A percentile compares a stretch with the other conserved stretches of the same genome.
Conservation (phyloP, 2,797 vertebrate genomes). For the Enteromius argenteus region DNA sequence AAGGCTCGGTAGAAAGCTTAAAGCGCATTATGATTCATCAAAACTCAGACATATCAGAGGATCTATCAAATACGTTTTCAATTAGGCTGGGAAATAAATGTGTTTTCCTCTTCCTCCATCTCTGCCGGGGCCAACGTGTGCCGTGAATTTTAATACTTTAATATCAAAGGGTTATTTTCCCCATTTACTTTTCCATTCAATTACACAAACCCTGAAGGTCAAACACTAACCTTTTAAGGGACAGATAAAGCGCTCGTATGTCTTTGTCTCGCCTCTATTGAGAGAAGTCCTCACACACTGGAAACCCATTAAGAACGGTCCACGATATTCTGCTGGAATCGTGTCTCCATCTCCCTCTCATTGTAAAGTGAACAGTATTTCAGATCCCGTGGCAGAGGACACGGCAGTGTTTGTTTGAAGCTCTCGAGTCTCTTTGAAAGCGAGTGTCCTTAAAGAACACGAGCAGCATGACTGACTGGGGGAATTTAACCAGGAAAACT, state of each 20-base stretch:
- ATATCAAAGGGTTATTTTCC: conserved; percentile 63
- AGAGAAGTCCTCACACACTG: conserved; percentile 1
- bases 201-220: conserved; percentile 71
- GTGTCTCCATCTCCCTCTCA: neutral
- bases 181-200: conserved; percentile 61
- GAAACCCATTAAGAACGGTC: neutral
- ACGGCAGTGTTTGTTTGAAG: neutral
- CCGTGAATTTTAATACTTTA: conserved; percentile 34
- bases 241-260: conserved; percentile 62
- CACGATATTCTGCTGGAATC: neutral
- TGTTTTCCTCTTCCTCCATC: conserved; percentile 57
- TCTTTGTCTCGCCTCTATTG: conserved; percentile 56
- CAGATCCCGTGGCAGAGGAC: conserved; percentile 2
- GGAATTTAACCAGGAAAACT: conserved; percentile 71
- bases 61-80: conserved; percentile 71
- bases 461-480: neutral
- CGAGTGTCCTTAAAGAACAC: neutral
- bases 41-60: conserved; percentile 54
- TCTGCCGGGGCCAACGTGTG: conserved; percentile 39
- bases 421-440: conserved; percentile 5
- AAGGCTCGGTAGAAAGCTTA: conserved; percentile 32
- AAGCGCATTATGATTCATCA: conserved; percentile 41
- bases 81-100: conserved; percentile 65
- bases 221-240: conserved; percentile 71
- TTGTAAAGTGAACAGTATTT: conserved; percentile 2